Evolutionary conservation across 2,888 invertebrate species (phyloP), one percentile per base, ranked within the genome.

Genomic region (Listrodromus nycthemerus): DNA sequence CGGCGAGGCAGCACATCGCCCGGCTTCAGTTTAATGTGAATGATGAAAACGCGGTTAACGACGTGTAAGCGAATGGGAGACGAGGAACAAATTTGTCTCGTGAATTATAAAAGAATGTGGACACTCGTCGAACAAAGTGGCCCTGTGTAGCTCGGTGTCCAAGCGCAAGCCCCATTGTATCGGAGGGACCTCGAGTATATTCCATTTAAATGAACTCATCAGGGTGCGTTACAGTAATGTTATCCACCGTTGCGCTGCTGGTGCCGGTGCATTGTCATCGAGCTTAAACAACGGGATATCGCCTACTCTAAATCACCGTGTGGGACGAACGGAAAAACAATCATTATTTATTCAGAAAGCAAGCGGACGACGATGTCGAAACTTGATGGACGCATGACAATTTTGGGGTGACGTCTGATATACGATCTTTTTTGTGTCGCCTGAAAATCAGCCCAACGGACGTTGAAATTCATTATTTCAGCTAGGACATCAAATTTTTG

Each of bases 31-130:
- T 41, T 65, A 10, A n/a, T n/a, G 65, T n/a, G 21, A 37, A 37
- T 19, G 27, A 58, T 50, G 10, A 73, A 30, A 45, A 37, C 8
- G 48, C 55, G 61, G 41, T 81, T 4, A 55, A 33, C 19, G 21
- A 65, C 16, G 33, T 52, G 61, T 74, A 27, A 74, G 41, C 78
- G 70, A 52, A 10, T 48, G 75, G 52, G 33, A 65, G 33, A 19
- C 65, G 67, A 73, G 78, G 80, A 83, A 24, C 75, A 83, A 89
- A 89, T 91, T 90, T 88, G 87, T 88, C 85, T 87, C 87, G 75
- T 91, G 89, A 84, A 91, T 92, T 91, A 91, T 91, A 88, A 82
- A 91, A 88, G 89, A 91, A 90, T 90, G 89, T 90, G 10, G 86
- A 89, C 84, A 85, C 85, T 87, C 85, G 80, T 73, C 73, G 82